Percentiles rank a stretch among this genome's conserved stretches.
These are phyloP conservation scores for Microcebus tavaratra DNA, from an alignment of 2,113 vertebrate genomes.

Conservation along the genomic window DNA sequence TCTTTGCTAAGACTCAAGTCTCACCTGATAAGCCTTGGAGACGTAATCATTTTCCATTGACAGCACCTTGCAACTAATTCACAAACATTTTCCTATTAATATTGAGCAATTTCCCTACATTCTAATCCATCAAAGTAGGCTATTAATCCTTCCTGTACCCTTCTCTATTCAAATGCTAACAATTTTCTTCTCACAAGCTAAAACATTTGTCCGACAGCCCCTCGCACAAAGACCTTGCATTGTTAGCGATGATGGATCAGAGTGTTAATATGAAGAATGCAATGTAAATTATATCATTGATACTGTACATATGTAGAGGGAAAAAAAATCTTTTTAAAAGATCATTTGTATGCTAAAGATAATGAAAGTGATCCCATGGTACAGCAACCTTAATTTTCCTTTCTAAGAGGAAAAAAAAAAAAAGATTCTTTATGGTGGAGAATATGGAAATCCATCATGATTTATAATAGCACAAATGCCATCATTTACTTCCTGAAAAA, in stretches of 20 bases:
- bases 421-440: slow-evolving; percentile 55
- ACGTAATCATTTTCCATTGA: slow-evolving; percentile 89
- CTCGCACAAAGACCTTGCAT: slow-evolving; percentile 93
- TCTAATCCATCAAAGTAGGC: slow-evolving; percentile 99
- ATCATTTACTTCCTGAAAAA: slow-evolving; percentile 59
- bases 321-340: slow-evolving; percentile 87
- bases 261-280: slow-evolving; percentile 90
- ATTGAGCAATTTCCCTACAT: slow-evolving; percentile 98
- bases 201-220: slow-evolving; percentile 95
- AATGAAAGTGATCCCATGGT: slow-evolving; percentile 86
- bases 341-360: slow-evolving; percentile 87
- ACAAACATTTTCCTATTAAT: slow-evolving; percentile 99
- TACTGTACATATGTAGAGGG: slow-evolving; percentile 85
- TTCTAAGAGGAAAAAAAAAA: neutral
- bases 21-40: slow-evolving; percentile 89
- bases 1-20: slow-evolving; percentile 87
- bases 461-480: slow-evolving; percentile 52
- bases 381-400: slow-evolving; percentile 76
- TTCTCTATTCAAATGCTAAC: slow-evolving; percentile 97
- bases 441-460: slow-evolving; percentile 81
- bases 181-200: slow-evolving; percentile 91
- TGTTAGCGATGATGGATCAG: slow-evolving; percentile 98
- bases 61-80: slow-evolving; percentile 87
- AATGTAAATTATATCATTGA: slow-evolving; percentile 90
- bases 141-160: slow-evolving; percentile 93